Evolutionary conservation across 1,140 invertebrate species (phyloP).

Genomic region (Dendroctonus ponderosae): DNA sequence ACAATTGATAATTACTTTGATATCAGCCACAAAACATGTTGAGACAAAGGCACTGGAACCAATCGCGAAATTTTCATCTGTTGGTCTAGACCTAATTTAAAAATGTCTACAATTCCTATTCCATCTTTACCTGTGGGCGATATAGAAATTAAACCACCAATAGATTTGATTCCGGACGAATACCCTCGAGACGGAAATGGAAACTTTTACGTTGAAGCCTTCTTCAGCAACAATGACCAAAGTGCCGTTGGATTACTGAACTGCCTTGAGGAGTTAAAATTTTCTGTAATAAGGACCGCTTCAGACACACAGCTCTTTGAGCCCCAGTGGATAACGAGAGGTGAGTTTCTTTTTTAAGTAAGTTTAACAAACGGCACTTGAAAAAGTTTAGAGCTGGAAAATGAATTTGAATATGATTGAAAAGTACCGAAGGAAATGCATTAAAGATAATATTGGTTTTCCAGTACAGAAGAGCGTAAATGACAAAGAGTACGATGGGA

Average conservation of each 20-base stretch:
- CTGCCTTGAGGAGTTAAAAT: constrained; percentile 8
- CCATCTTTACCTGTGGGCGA: background rate
- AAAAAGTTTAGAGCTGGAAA: background rate
- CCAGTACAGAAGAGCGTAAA: too few relatives aligned
- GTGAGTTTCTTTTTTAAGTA: too few relatives aligned
- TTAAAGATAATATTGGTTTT: too few relatives aligned
- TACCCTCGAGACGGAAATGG: constrained; percentile 30
- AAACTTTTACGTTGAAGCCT: constrained; percentile 33
- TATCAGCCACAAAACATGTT: too few relatives aligned
- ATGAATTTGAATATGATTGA: too few relatives aligned
- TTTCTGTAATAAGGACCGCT: background rate
- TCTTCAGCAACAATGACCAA: constrained; percentile 9
- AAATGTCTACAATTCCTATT: too few relatives aligned
- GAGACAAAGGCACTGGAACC: too few relatives aligned
- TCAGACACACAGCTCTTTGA: background rate
- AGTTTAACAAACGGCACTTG: too few relatives aligned
- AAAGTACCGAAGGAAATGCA: too few relatives aligned
- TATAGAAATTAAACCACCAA: constrained; percentile 32
- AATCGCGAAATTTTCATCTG: too few relatives aligned
- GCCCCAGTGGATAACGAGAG: background rate
- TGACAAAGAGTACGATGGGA: constrained; percentile 5
- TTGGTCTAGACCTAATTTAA: too few relatives aligned
- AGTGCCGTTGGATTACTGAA: constrained; percentile 3
- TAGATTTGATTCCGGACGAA: constrained; percentile 42
- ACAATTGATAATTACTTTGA: too few relatives aligned